A percentile compares a stretch with the other conserved stretches of the same genome.
Conservation (phyloP, 2,797 vertebrate species). For the Pseudochaenichthys georgianus region DNA sequence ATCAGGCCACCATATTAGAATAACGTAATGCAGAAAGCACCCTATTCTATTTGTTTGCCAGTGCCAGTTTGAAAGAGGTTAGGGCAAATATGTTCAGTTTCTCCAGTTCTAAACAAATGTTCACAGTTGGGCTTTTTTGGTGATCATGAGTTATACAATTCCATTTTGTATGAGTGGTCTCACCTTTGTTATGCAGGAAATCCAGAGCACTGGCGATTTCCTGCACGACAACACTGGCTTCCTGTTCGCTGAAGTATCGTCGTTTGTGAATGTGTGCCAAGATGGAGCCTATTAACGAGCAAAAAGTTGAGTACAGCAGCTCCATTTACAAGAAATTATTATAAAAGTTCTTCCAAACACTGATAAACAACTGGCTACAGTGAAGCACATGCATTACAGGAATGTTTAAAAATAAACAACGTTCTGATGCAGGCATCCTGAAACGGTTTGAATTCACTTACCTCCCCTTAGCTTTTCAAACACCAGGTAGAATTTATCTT, state of each 20-base stretch:
- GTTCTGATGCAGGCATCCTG: neutral
- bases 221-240: constrained; percentile 95
- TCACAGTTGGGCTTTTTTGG: neutral
- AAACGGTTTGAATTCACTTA: constrained; percentile 59
- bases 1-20: neutral
- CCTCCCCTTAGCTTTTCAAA: constrained; percentile 98
- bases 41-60: neutral
- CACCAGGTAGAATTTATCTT: constrained; percentile 98
- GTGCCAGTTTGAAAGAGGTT: neutral
- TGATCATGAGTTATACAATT: neutral
- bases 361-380: constrained; percentile 1
- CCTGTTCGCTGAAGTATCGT: constrained; percentile 95
- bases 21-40: neutral
- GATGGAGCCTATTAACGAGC: constrained; percentile 89
- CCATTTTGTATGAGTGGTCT: constrained; percentile 13
- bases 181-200: constrained; percentile 98
- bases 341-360: neutral
- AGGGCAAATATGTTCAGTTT: neutral
- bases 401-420: constrained; percentile 19
- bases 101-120: neutral
- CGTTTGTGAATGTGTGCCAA: constrained; percentile 95
- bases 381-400: constrained; percentile 2
- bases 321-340: neutral
- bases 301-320: constrained; percentile 11
- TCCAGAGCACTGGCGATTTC: constrained; percentile 96